phyloP scores from a whole-genome alignment of 2,113 vertebrate genomes.

The Sporophila hypoxantha region DNA sequence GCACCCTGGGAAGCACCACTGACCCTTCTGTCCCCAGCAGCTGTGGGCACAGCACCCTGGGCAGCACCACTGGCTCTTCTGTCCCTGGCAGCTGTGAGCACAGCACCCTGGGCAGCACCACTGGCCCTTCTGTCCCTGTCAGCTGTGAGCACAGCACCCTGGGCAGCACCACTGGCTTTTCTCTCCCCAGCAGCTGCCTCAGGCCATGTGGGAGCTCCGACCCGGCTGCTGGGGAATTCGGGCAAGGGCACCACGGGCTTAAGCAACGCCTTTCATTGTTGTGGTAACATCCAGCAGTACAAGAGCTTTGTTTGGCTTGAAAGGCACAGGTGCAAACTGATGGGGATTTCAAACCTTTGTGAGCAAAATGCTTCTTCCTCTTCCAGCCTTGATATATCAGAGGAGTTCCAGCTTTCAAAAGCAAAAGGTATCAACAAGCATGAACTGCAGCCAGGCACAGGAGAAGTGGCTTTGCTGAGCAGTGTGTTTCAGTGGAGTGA shows the following conservation, averaged over 20 bases:
- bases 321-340: constrained; percentile 5
- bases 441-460: background rate
- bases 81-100: no score
- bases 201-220: background rate
- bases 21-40: background rate
- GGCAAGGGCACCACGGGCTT: background rate
- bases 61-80: background rate
- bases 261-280: background rate
- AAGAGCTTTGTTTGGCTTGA: constrained; percentile 4
- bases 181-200: background rate
- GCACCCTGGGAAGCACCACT: background rate
- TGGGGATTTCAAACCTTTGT: constrained; percentile 1
- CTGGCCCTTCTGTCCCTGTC: background rate
- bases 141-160: background rate
- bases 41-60: background rate
- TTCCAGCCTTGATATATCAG: background rate
- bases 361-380: constrained; percentile 1
- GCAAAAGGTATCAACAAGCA: background rate
- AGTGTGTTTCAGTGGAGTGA: background rate
- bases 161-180: background rate
- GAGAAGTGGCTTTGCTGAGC: background rate
- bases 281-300: background rate
- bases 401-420: constrained; percentile 17
- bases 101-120: background rate
- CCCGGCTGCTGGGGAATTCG: background rate